Conservation (phyloP, 92 coral and sea anemone species). For the Parazoanthus atlanticus region DNA sequence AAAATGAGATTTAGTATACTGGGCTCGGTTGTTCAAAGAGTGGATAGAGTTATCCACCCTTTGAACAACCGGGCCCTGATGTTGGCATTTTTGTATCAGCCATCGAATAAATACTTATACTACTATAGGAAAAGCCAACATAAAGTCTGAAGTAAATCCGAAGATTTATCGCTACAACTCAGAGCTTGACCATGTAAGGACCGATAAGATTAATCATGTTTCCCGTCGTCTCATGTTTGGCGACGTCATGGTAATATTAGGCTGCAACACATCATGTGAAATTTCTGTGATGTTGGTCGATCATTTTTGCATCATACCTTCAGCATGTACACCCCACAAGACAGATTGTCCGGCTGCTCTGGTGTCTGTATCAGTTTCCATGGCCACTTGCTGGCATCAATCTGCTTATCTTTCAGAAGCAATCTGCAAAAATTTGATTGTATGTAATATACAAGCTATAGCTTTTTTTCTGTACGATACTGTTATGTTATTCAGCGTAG, state of each 20-base stretch:
- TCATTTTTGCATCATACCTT: conserved; percentile 19
- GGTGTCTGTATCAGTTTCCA: conserved; percentile 29
- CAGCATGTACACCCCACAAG: conserved; percentile 25
- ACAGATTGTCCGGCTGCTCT: conserved; percentile 34
- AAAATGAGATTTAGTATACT: conserved; percentile 4
- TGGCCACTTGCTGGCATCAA: conserved; percentile 30
- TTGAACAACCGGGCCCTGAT: no score
- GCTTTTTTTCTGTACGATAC: no score
- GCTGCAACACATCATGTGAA: neutral
- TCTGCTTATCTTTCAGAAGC: conserved; percentile 27
- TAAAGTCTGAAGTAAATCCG: conserved; percentile 11
- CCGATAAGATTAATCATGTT: neutral
- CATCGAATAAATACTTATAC: conserved; percentile 1
- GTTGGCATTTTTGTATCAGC: conserved; percentile 3
- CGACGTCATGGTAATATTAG: neutral
- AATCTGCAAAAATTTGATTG: conserved; percentile 19
- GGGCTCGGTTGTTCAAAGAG: no score
- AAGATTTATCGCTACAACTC: neutral
- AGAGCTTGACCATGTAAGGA: conserved; percentile 8
- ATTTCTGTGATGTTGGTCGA: neutral
- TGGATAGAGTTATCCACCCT: no score
- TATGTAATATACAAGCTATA: neutral
- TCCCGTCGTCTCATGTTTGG: neutral
- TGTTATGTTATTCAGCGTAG: neutral
- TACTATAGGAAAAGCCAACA: conserved; percentile 12